phyloP scores from a whole-genome alignment of 2,113 vertebrate genomes.

The Ctenodactylus gundi region DNA sequence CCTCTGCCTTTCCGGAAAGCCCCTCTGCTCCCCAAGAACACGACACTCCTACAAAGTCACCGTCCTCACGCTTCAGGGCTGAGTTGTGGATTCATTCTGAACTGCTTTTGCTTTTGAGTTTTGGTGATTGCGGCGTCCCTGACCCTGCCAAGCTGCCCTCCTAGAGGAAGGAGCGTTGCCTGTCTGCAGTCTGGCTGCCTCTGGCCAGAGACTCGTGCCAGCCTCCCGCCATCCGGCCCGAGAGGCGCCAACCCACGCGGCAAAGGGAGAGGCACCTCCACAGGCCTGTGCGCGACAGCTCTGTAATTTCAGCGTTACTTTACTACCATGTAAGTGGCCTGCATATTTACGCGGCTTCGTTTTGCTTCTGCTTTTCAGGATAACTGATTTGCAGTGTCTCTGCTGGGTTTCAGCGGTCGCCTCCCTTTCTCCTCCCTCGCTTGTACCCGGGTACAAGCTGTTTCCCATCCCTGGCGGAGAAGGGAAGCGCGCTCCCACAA shows the following conservation, averaged over 20 bases:
- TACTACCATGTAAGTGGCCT: conserved; percentile 79
- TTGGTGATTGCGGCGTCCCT: not conserved
- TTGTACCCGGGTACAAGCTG: too few relatives aligned
- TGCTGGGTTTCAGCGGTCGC: conserved; percentile 70
- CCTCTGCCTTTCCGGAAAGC: not conserved
- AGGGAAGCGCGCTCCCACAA: not conserved
- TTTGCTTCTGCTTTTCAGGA: conserved; percentile 79
- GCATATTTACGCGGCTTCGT: conserved; percentile 74
- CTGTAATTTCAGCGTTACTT: conserved; percentile 81
- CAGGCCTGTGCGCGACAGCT: conserved; percentile 76
- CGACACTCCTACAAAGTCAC: fast-evolving
- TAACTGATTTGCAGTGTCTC: conserved; percentile 80
- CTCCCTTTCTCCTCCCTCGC: conserved; percentile 44
- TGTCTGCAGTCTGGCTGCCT: conserved; percentile 10
- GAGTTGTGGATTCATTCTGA: not conserved
- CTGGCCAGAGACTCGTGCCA: conserved; percentile 75
- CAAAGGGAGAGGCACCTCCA: conserved; percentile 66
- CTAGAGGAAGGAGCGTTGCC: not conserved
- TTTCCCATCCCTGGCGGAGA: not conserved
- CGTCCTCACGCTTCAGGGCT: fast-evolving
- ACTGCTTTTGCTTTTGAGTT: not conserved
- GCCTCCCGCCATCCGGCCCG: conserved; percentile 68
- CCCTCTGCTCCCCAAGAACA: not conserved
- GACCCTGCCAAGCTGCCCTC: not conserved
- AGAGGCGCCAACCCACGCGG: conserved; percentile 64